Percentiles rank a stretch among this genome's conserved stretches.
Conservation (phyloP, 1,140 invertebrate genomes). For the Cepaea nemoralis region DNA sequence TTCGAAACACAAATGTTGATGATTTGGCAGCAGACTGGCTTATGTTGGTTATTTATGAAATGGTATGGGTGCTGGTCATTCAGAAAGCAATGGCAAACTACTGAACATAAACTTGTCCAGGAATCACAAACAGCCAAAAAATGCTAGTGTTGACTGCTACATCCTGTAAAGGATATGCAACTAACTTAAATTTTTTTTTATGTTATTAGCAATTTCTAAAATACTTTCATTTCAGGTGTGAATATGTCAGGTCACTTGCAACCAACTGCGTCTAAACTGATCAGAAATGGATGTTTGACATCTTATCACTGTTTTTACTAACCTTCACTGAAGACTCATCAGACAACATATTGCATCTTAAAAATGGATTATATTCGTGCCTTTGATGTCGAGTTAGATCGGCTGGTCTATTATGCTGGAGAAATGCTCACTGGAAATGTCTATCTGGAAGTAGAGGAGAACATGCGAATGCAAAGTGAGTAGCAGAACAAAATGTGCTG, state of each 20-base stretch:
- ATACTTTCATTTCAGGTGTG: not conserved
- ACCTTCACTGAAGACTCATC: not conserved
- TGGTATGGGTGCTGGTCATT: no score
- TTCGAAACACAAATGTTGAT: no score
- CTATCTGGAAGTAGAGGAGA: slow-evolving; percentile 82
- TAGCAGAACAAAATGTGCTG: no score
- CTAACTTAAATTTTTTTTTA: no score
- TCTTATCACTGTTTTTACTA: not conserved
- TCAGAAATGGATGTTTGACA: not conserved
- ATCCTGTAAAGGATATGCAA: no score
- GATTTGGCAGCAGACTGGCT: no score
- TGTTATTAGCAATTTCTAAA: no score
- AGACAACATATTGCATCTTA: not conserved
- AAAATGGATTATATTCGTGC: slow-evolving; percentile 83
- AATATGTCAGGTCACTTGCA: not conserved
- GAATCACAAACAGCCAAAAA: no score
- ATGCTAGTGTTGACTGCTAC: no score
- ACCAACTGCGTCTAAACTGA: not conserved
- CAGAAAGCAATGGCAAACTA: no score
- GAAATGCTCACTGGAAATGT: slow-evolving; percentile 80
- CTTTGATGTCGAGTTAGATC: slow-evolving; percentile 84
- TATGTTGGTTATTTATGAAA: no score
- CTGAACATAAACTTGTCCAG: no score
- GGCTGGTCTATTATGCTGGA: slow-evolving; percentile 84
- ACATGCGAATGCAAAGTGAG: slow-evolving; percentile 84